phyloP scores from a whole-genome alignment of 64 coral and sea anemone genomes.

The Stichodactyla mertensii region DNA sequence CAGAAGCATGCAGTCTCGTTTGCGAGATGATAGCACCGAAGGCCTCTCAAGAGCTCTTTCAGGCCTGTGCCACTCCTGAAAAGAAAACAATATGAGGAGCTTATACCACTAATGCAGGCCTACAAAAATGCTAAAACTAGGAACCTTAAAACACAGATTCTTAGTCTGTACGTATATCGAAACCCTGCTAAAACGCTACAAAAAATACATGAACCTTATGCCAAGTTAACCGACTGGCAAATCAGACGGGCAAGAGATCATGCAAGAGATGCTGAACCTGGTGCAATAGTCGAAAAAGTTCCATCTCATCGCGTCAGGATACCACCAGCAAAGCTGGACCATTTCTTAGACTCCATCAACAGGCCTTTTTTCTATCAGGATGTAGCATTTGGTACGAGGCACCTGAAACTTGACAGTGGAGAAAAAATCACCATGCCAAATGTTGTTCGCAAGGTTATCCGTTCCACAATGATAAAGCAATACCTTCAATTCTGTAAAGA shows the following conservation, averaged over 20 bases:
- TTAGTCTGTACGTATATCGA: conserved; percentile 43
- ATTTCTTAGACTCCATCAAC: conserved; percentile 55
- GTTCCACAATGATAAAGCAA: conserved; percentile 60
- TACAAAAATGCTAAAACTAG: conserved; percentile 35
- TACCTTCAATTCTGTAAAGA: conserved; percentile 59
- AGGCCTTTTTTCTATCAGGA: conserved; percentile 54
- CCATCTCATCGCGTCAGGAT: conserved; percentile 28
- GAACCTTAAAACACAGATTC: conserved; percentile 36
- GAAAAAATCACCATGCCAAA: conserved; percentile 31
- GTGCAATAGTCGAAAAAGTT: conserved; percentile 16
- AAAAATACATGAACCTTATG: conserved; percentile 54
- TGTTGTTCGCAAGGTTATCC: conserved; percentile 37
- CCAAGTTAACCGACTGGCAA: conserved; percentile 35
- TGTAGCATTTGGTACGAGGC: conserved; percentile 45
- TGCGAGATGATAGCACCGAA: conserved; percentile 46
- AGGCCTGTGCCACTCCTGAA: not conserved
- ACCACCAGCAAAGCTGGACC: conserved; percentile 13
- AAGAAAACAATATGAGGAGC: not conserved
- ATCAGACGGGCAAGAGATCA: conserved; percentile 41
- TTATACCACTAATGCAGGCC: conserved; percentile 36
- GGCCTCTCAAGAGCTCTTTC: conserved; percentile 17
- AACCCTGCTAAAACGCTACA: conserved; percentile 29
- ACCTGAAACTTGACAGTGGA: conserved; percentile 33
- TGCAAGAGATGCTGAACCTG: conserved; percentile 41
- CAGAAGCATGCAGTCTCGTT: not conserved